Conservation (phyloP, 1,140 invertebrate species). For the Acromyrmex charruanus region DNA sequence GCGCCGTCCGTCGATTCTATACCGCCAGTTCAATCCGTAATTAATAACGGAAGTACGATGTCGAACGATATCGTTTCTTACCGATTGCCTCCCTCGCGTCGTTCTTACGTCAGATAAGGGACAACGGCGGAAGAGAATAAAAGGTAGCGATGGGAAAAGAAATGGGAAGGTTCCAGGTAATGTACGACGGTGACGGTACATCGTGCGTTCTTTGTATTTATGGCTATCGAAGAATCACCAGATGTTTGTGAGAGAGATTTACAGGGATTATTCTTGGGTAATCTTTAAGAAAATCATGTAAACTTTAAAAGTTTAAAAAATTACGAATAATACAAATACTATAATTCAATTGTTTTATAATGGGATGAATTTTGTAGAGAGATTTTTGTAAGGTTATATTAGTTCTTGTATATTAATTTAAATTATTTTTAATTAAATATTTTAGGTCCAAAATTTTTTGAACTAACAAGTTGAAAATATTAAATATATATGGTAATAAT, state of each 20-base stretch:
- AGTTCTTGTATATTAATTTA: no score
- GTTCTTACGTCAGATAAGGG: slow-evolving; percentile 40
- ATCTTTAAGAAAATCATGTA: slow-evolving; percentile 2
- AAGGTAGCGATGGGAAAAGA: slow-evolving; percentile 31
- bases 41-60: slow-evolving; percentile 57
- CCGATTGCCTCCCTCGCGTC: slow-evolving; percentile 22
- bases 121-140: slow-evolving; percentile 3
- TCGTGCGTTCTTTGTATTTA: slow-evolving; percentile 28
- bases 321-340: not conserved
- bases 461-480: no score
- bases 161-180: slow-evolving; percentile 49
- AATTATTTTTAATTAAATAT: no score
- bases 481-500: no score
- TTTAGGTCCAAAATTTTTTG: no score
- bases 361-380: not conserved
- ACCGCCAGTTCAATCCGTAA: slow-evolving; percentile 17
- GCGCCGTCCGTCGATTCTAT: slow-evolving; percentile 4
- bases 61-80: slow-evolving; percentile 53
- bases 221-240: slow-evolving; percentile 35
- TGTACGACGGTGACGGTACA: slow-evolving; percentile 31
- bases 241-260: slow-evolving; percentile 25
- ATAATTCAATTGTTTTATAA: not conserved
- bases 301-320: not conserved
- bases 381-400: no score
- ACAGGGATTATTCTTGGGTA: not conserved